A percentile compares a stretch with the other conserved stretches of the same genome.
These are phyloP conservation scores for Synaphobranchus kaupii DNA, from an alignment of 2,797 vertebrate genomes.

Conservation along the genomic window DNA sequence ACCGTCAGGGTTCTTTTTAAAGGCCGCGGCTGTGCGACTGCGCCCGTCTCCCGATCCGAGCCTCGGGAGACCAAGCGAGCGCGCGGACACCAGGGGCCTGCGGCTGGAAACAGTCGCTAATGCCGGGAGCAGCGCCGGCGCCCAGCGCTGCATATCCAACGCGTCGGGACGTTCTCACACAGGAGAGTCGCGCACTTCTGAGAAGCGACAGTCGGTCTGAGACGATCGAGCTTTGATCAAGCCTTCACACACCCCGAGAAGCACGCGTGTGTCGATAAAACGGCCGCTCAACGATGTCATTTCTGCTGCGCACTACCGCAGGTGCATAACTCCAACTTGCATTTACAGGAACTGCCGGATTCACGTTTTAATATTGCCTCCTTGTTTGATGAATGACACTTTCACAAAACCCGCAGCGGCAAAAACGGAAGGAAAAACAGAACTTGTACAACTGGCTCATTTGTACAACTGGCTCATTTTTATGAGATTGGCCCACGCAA, in stretches of 20 bases:
- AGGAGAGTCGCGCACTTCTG: not conserved
- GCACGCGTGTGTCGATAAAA: not conserved
- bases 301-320: not conserved
- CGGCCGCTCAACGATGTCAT: not conserved
- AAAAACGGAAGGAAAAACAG: slow-evolving; percentile 8
- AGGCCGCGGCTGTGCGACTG: not conserved
- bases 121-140: slow-evolving; percentile 11
- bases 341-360: slow-evolving; percentile 3
- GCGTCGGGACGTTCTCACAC: not conserved
- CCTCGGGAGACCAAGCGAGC: slow-evolving; percentile 20
- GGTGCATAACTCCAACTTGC: slow-evolving; percentile 21
- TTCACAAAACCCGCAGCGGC: not conserved
- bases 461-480: slow-evolving; percentile 25
- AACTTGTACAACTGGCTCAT: not conserved
- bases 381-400: slow-evolving; percentile 33
- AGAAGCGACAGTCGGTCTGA: not conserved
- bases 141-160: not conserved
- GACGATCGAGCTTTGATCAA: not conserved
- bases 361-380: slow-evolving; percentile 12
- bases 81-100: slow-evolving; percentile 34
- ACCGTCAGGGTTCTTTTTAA: not conserved
- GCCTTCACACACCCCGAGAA: not conserved
- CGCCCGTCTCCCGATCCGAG: not conserved
- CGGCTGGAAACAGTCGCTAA: slow-evolving; percentile 32
- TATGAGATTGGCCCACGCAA: slow-evolving; percentile 16